phyloP scores from a whole-genome alignment of 1,140 invertebrate species.

The Penaeus japonicus region DNA sequence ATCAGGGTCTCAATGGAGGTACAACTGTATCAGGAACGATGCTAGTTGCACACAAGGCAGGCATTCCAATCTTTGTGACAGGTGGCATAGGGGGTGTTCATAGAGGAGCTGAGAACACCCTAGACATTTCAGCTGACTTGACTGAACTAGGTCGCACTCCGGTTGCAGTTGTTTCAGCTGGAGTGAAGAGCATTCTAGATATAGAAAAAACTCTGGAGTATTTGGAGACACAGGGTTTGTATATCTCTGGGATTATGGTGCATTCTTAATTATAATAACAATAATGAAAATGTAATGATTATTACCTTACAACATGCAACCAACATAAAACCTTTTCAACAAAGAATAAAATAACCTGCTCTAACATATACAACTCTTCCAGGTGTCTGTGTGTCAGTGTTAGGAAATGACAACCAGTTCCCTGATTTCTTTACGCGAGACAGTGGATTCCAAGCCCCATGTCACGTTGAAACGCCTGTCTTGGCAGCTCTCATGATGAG shows the following conservation, averaged over 20 bases:
- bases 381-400: constrained; percentile 88
- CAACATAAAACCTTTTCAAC: neutral
- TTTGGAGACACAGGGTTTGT: constrained; percentile 69
- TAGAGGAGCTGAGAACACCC: constrained; percentile 79
- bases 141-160: constrained; percentile 86
- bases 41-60: constrained; percentile 78
- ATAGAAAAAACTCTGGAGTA: constrained; percentile 94
- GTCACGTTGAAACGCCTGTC: constrained; percentile 69
- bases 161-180: constrained; percentile 91
- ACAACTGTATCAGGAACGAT: constrained; percentile 97
- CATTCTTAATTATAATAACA: neutral
- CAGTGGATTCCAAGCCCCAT: constrained; percentile 76
- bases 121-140: constrained; percentile 96
- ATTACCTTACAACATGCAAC: neutral
- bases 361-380: constrained; percentile 66
- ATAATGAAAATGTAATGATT: neutral
- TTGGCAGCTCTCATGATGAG: constrained; percentile 79
- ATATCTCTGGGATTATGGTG: neutral
- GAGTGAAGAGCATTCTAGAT: constrained; percentile 97
- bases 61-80: constrained; percentile 94
- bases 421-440: constrained; percentile 89
- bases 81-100: constrained; percentile 94
- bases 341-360: too few relatives aligned
- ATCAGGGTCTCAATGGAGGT: constrained; percentile 79
- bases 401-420: constrained; percentile 70